Evolutionary conservation across 2,888 invertebrate species (phyloP).

Genomic region (Clunio marinus): DNA sequence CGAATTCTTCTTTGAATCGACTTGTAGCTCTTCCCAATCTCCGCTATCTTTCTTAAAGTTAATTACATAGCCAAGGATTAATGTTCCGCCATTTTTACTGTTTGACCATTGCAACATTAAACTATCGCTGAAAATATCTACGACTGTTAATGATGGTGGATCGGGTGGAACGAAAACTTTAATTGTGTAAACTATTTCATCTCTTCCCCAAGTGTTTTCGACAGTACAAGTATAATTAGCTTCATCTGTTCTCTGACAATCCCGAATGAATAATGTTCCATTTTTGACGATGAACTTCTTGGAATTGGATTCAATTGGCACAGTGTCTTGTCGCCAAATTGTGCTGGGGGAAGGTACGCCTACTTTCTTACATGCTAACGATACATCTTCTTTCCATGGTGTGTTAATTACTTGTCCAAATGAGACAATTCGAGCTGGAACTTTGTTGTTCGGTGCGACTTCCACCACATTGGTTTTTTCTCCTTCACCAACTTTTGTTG

Average conservation of each 20-base stretch:
- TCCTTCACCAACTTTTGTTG: constrained; percentile 79
- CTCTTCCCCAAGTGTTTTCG: constrained; percentile 77
- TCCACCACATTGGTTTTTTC: constrained; percentile 73
- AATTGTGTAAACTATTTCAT: constrained; percentile 71
- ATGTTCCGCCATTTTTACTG: constrained; percentile 76
- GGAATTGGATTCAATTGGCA: constrained; percentile 65
- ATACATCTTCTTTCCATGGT: constrained; percentile 84
- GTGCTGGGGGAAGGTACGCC: constrained; percentile 75
- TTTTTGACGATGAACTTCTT: constrained; percentile 63
- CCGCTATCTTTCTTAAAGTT: constrained; percentile 87
- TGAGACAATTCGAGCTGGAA: constrained; percentile 83
- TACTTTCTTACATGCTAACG: constrained; percentile 77
- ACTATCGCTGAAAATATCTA: constrained; percentile 77
- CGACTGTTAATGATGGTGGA: constrained; percentile 74
- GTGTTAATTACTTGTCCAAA: constrained; percentile 74
- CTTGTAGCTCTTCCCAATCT: constrained; percentile 87
- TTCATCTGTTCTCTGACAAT: constrained; percentile 72
- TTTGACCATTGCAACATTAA: constrained; percentile 77
- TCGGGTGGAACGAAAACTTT: constrained; percentile 77
- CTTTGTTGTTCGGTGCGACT: constrained; percentile 70
- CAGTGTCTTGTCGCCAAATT: constrained; percentile 75
- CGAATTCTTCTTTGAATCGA: constrained; percentile 74
- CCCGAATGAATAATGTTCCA: constrained; percentile 71
- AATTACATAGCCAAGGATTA: constrained; percentile 78
- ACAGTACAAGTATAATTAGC: constrained; percentile 88